phyloP scores from a whole-genome alignment of 2,888 invertebrate species.

The Abscondita cerata region DNA sequence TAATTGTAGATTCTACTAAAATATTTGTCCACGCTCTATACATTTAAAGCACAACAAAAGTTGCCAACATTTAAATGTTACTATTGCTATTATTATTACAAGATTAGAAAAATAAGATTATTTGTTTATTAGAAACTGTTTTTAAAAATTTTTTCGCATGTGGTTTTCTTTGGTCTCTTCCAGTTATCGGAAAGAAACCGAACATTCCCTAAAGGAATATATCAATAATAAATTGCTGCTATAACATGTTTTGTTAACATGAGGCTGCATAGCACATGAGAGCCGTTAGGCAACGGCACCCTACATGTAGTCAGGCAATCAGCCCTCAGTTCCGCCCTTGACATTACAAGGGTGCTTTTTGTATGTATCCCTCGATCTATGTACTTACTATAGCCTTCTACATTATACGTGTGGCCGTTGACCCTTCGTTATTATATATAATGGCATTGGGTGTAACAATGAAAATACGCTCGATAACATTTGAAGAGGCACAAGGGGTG shows the following conservation, averaged over 20 bases:
- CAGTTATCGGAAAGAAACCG: too few relatives aligned
- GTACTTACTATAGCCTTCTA: slow-evolving; percentile 21
- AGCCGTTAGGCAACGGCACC: slow-evolving; percentile 53
- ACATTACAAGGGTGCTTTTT: slow-evolving; percentile 48
- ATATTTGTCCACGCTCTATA: too few relatives aligned
- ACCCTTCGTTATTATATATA: slow-evolving; percentile 31
- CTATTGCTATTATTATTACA: too few relatives aligned
- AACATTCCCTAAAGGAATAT: too few relatives aligned
- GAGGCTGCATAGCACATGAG: slow-evolving; percentile 39
- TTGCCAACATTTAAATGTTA: too few relatives aligned
- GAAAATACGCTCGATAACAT: slow-evolving; percentile 11
- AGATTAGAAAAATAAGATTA: too few relatives aligned
- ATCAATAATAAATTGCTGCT: slow-evolving; percentile 36
- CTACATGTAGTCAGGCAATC: slow-evolving; percentile 53
- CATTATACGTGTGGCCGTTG: slow-evolving; percentile 31
- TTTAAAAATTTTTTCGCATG: too few relatives aligned
- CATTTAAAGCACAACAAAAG: too few relatives aligned
- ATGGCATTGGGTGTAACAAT: slow-evolving; percentile 26
- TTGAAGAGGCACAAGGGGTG: slow-evolving; percentile 3
- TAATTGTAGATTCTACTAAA: too few relatives aligned
- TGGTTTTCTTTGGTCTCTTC: too few relatives aligned
- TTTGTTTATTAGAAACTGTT: too few relatives aligned
- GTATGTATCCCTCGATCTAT: slow-evolving; percentile 35
- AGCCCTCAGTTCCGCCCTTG: slow-evolving; percentile 53
- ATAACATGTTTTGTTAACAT: slow-evolving; percentile 49